A percentile compares a stretch with the other conserved stretches of the same genome.
Conservation (phyloP, 2,797 vertebrate genomes). For the Poecilia wingei region DNA sequence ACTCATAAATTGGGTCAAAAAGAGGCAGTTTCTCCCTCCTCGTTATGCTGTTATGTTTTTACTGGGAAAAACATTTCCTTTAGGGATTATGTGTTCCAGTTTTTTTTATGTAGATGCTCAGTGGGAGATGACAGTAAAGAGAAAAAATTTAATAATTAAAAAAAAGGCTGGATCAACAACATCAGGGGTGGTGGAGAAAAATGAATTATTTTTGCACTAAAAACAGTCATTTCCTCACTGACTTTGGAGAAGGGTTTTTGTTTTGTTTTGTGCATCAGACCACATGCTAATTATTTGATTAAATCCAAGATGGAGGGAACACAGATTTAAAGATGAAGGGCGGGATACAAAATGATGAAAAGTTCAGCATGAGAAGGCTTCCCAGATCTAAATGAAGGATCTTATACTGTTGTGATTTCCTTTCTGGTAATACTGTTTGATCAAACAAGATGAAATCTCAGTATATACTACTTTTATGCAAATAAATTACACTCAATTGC, state of each 20-base stretch:
- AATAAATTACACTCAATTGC: background rate
- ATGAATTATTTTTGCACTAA: slow-evolving; percentile 7
- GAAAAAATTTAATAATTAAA: slow-evolving; percentile 16
- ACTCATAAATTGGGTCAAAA: slow-evolving; percentile 29
- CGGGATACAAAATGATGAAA: slow-evolving; percentile 12
- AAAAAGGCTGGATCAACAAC: slow-evolving; percentile 12
- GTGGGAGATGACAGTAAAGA: slow-evolving; percentile 29
- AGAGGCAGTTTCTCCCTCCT: slow-evolving; percentile 37
- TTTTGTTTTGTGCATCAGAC: slow-evolving; percentile 52
- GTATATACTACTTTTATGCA: background rate
- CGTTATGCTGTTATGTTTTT: slow-evolving; percentile 62
- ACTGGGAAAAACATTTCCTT: slow-evolving; percentile 65
- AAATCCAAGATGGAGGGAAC: slow-evolving; percentile 19
- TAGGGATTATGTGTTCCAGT: slow-evolving; percentile 70
- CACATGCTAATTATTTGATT: slow-evolving; percentile 44
- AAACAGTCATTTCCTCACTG: slow-evolving; percentile 52
- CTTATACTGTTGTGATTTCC: slow-evolving; percentile 1
- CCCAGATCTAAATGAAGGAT: slow-evolving; percentile 17
- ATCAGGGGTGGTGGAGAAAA: slow-evolving; percentile 11
- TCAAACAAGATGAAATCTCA: background rate
- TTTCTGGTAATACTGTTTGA: background rate
- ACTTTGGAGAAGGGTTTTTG: slow-evolving; percentile 32
- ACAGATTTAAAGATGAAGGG: slow-evolving; percentile 19
- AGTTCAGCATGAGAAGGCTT: slow-evolving; percentile 4
- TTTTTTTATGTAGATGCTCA: slow-evolving; percentile 18